phyloP scores from a whole-genome alignment of 2,113 vertebrate genomes.

The human region DNA sequence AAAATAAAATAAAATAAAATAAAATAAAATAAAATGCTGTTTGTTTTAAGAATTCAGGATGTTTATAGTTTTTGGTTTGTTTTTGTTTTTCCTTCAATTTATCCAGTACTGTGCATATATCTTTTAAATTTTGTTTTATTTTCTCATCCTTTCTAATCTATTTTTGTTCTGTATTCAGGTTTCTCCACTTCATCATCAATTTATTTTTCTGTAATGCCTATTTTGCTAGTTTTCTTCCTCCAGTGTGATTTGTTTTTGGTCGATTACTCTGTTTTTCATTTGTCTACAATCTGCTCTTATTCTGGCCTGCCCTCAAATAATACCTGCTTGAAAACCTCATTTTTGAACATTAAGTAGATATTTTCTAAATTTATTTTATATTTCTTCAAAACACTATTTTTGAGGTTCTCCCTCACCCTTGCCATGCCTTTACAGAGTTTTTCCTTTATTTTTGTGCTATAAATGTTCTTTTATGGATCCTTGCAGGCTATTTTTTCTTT shows the following conservation, averaged over 20 bases:
- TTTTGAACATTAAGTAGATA: background rate
- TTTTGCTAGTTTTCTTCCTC: background rate
- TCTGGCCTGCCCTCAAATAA: background rate
- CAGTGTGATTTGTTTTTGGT: background rate
- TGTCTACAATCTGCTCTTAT: background rate
- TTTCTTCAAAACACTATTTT: background rate
- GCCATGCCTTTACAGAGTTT: background rate
- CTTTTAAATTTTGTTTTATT: background rate
- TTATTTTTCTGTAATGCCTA: background rate
- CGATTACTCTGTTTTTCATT: background rate
- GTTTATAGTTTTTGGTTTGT: background rate
- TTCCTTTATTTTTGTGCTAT: background rate
- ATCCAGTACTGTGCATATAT: background rate
- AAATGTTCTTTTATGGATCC: background rate
- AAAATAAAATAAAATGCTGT: background rate
- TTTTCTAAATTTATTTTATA: slow-evolving; percentile 27
- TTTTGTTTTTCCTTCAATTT: background rate
- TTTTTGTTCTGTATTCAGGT: background rate
- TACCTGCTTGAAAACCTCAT: background rate
- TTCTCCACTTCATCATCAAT: background rate
- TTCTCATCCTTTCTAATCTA: background rate
- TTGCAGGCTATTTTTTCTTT: background rate
- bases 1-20: background rate
- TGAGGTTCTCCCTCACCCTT: background rate
- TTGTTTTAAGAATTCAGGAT: background rate